These are phyloP conservation scores for Paramuricea clavata DNA, from an alignment of 92 coral and sea anemone genomes.

Conservation along the genomic window DNA sequence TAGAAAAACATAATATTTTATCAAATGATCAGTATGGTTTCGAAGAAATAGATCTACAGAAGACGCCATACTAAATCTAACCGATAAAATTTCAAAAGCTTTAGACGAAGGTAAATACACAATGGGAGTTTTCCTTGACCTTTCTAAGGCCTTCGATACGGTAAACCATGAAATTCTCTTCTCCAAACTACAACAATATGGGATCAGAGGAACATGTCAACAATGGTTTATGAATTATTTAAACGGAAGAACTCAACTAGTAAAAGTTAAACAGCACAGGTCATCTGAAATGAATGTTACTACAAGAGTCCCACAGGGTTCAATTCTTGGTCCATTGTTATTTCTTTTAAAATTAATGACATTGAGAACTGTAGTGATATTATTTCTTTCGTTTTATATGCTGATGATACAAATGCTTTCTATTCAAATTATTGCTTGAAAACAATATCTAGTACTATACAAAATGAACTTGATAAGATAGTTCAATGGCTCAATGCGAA, in stretches of 20 bases:
- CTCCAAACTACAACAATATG: slow-evolving; percentile 54
- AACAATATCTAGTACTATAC: not conserved
- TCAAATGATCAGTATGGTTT: slow-evolving; percentile 16
- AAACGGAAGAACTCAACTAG: slow-evolving; percentile 14
- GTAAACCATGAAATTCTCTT: slow-evolving; percentile 17
- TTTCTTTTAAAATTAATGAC: slow-evolving; percentile 44
- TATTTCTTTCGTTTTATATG: slow-evolving; percentile 26
- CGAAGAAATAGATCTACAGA: slow-evolving; percentile 3
- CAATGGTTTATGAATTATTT: slow-evolving; percentile 48
- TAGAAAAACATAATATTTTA: slow-evolving; percentile 19
- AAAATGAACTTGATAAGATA: not conserved
- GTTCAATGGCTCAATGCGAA: slow-evolving; percentile 13
- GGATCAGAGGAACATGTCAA: slow-evolving; percentile 31
- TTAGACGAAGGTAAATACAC: slow-evolving; percentile 8
- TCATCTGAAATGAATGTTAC: slow-evolving; percentile 11
- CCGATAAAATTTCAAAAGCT: not conserved
- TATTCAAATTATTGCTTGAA: not conserved
- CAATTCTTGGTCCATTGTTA: slow-evolving; percentile 36
- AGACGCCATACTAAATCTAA: not conserved
- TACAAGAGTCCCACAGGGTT: slow-evolving; percentile 39
- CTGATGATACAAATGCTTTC: slow-evolving; percentile 50
- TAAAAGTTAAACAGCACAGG: not conserved
- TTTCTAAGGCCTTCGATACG: slow-evolving; percentile 52
- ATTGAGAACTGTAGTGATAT: not conserved
- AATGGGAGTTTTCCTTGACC: slow-evolving; percentile 40